Base-by-base conservation (phyloP, 2,113 vertebrate species). In the Mellivora capensis region DNA sequence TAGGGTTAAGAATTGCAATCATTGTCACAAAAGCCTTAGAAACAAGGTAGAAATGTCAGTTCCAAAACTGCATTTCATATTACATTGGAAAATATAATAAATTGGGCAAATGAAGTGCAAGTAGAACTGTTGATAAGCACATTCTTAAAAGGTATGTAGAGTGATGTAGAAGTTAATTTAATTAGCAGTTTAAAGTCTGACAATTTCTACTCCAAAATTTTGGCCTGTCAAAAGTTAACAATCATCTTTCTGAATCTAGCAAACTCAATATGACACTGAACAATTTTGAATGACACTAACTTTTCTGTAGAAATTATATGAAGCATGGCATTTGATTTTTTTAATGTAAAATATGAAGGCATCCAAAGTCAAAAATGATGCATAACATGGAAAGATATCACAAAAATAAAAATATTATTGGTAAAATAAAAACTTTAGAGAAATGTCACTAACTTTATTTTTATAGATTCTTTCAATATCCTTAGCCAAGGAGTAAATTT, bases 141-240 rank as follows among this genome's bases (percentile, higher is more conserved):
- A 4, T 90, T 94, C 31, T 81, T 84, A 71, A 90, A 97, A 79
- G 59, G 18, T 52, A 52, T 81, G 11, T 61, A 77, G 42, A 61
- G 17, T 44, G 39, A 69, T 49, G 7, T 20, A 77, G 69, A 80
- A 93, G 18, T 59, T 97, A 91, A 82, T 77, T 94, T 67, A 57
- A 88, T 94, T 91, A 90, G 67, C 67, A 90, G 27, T 86, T 96
- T 61, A 67, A 71, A 79, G 15, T 23, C 61, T 93, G 59, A 69
- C 34, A 83, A 29, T 93, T 94, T 95, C 37, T 81, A 31, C 34
- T 23, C 21, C 44, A 6, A 69, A 97, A 93, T 91, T 96, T 52
- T 93, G 47, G 49, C 72, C 52, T 97, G 84, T 97, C 85, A 97
- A 91, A 96, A 87, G 82, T 47, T 93, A 97, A 83, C 47, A 81